Evolutionary conservation across 2,797 vertebrate species (phyloP).

Genomic region (Tokudaia tokunoshimensis): DNA sequence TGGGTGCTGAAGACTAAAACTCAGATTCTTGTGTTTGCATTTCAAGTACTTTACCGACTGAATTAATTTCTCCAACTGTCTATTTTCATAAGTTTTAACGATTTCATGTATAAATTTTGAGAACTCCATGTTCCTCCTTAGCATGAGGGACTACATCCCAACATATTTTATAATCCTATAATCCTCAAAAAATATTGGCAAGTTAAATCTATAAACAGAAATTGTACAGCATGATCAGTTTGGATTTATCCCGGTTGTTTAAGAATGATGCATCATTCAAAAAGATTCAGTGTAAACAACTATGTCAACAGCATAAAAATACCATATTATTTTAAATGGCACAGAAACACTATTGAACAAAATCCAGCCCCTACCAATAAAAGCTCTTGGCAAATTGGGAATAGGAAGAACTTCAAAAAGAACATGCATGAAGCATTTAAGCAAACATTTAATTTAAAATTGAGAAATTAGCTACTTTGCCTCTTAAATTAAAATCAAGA

Average conservation of each 20-base stretch:
- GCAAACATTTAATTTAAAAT: slow-evolving; percentile 8
- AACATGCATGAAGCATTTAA: slow-evolving; percentile 15
- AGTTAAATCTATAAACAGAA: neutral
- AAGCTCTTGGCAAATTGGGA: neutral
- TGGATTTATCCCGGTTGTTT: neutral
- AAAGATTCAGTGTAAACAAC: slow-evolving; percentile 1
- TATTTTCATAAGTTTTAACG: neutral
- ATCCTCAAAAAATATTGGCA: slow-evolving; percentile 2
- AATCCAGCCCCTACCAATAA: neutral
- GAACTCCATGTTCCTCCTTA: neutral
- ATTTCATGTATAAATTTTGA: neutral
- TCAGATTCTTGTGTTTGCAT: neutral
- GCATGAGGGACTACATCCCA: neutral
- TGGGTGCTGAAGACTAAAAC: neutral
- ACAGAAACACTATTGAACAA: neutral
- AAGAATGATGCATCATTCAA: neutral
- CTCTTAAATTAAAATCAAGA: slow-evolving; percentile 5
- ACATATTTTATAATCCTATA: neutral
- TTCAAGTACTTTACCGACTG: neutral
- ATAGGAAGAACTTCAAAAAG: slow-evolving; percentile 9
- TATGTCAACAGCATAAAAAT: slow-evolving; percentile 1
- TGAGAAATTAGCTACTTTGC: slow-evolving; percentile 13
- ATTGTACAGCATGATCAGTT: neutral
- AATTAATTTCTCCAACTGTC: neutral
- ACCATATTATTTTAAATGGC: neutral